Evolutionary conservation across 1,140 invertebrate genomes (phyloP).

Genomic region (Drosophila kikkawai): DNA sequence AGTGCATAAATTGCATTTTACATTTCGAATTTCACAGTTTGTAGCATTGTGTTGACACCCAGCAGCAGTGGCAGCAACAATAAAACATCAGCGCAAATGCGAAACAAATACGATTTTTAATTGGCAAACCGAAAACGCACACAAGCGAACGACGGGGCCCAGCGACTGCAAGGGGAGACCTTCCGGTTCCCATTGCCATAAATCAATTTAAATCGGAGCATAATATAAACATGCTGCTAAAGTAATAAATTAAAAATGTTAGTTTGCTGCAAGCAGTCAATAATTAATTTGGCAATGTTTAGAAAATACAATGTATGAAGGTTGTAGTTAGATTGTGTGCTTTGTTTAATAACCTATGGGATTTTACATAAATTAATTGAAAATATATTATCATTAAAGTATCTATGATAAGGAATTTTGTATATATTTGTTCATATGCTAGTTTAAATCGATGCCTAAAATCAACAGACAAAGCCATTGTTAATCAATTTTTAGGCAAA

Average conservation of each 20-base stretch:
- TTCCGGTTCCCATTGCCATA: conserved; percentile 15
- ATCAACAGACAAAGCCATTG: background rate
- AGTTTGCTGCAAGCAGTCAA: background rate
- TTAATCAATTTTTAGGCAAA: background rate
- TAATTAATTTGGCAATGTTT: conserved; percentile 5
- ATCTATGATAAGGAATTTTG: background rate
- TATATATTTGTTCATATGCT: background rate
- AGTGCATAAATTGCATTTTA: conserved; percentile 45
- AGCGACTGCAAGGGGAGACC: conserved; percentile 23
- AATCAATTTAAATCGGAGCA: conserved; percentile 35
- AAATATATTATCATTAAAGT: background rate
- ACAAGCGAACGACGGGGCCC: conserved; percentile 2
- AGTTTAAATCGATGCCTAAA: background rate
- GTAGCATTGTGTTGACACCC: conserved; percentile 60
- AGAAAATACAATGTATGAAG: background rate
- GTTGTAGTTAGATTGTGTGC: background rate
- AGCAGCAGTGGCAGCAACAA: conserved; percentile 18
- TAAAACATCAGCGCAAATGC: conserved; percentile 59
- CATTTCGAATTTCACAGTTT: conserved; percentile 34
- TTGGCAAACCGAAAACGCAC: conserved; percentile 58
- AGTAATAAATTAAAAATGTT: conserved; percentile 16
- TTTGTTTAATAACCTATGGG: background rate
- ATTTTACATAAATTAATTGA: conserved; percentile 3
- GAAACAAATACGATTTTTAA: conserved; percentile 73
- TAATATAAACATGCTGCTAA: conserved; percentile 5